Conservation (phyloP, 2,113 vertebrate species). For the Athene noctua region DNA sequence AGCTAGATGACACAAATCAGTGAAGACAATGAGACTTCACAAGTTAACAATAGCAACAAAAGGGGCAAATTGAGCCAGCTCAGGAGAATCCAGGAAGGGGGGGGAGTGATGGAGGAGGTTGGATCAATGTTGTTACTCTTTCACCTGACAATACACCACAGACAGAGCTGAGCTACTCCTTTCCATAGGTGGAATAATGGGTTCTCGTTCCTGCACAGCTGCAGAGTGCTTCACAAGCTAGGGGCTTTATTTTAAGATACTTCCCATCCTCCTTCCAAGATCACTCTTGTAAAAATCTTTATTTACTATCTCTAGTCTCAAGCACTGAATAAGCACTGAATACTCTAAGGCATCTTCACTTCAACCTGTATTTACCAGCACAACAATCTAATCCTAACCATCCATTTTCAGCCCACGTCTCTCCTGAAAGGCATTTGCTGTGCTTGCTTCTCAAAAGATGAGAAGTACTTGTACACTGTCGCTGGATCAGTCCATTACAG, state of each 20-base stretch:
- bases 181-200: not conserved
- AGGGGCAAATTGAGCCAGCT: not conserved
- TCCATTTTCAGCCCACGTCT: constrained; percentile 67
- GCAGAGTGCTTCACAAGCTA: not conserved
- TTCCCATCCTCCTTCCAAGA: not conserved
- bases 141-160: not conserved
- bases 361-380: not conserved
- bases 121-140: not conserved
- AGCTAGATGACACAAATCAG: not conserved
- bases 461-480: constrained; percentile 74
- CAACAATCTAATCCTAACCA: not conserved
- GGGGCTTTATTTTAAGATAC: not conserved
- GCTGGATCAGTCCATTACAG: constrained; percentile 77
- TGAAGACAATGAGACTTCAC: not conserved
- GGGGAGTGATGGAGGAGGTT: not conserved
- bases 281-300: not conserved
- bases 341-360: not conserved
- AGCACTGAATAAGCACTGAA: not conserved
- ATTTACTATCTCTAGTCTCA: not conserved
- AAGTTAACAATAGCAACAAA: not conserved
- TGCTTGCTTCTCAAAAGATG: constrained; percentile 79
- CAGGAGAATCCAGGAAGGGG: not conserved
- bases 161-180: not conserved
- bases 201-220: not conserved
- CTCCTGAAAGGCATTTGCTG: constrained; percentile 76